Base-by-base conservation (phyloP, 1,140 invertebrate genomes). In the Dolichoris vasculosae region DNA sequence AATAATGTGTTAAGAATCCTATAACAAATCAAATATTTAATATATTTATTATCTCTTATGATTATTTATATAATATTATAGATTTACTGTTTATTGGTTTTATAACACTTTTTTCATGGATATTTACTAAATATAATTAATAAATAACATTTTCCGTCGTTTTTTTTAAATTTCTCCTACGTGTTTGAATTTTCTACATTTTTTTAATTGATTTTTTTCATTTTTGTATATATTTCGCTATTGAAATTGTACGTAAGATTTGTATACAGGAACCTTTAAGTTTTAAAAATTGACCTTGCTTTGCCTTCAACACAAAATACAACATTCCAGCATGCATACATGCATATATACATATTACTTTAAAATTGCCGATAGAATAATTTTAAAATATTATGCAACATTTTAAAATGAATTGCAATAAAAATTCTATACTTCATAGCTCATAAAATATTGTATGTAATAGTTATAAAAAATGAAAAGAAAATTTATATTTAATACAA, bases 251-350 rank as follows among this genome's bases (percentile, higher is more conserved):
- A 13, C 26, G 32, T 11, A 43, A 73, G 30, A 6, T 1, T 20
- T 38, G 3, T 3, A 26, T 43, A 20, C 30, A 15, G 20, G 43
- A 43, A n/a, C n/a, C 23, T 73, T 26, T 26, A 4, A 26, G 55
- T 59, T 40, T 73, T 73, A n/a, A 26, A 73, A 40, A 23, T 73
- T 73, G 69, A 73, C 69, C 69, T 73, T 73, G 38, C 23, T 11
- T 26, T 43, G 26, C 26, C 40, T 43, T n/a, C 9, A 73, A 73
- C 7, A 73, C 43, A 43, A 73, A 26, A n/a, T 23, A 11, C 30
- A 73, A 73, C 69, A 73, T 73, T 73, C 40, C 38, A 73, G 4
- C 43, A n/a, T 11, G n/a, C 23, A 6, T 43, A n/a, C 43, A n/a
- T 11, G n/a, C 23, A 6, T 43, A n/a, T 11, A 17, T n/a, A 17